Evolutionary conservation across 2,888 invertebrate species (phyloP).

Genomic region (Phalangium opilio): DNA sequence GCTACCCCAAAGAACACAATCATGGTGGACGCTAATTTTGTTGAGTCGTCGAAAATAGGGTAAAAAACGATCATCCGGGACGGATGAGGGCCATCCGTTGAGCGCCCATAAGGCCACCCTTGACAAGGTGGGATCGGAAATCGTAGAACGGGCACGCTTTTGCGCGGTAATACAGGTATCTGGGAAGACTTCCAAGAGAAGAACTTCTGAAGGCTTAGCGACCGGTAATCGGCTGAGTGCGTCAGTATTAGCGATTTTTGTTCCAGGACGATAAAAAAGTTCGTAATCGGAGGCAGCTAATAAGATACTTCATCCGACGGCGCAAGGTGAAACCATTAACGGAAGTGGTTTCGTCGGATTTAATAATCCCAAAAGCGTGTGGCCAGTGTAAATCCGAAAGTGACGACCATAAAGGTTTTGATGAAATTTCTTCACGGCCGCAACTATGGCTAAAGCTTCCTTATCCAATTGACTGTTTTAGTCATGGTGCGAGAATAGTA

Average conservation of each 20-base stretch:
- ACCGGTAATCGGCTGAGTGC: conserved; percentile 4
- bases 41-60: too few relatives aligned
- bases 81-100: too few relatives aligned
- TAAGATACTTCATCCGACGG: conserved; percentile 4
- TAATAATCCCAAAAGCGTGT: too few relatives aligned
- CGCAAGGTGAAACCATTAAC: too few relatives aligned
- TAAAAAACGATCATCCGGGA: too few relatives aligned
- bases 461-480: conserved; percentile 18
- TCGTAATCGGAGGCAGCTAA: conserved; percentile 2
- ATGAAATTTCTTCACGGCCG: conserved; percentile 20
- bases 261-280: conserved; percentile 2
- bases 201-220: conserved; percentile 4
- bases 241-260: conserved; percentile 4
- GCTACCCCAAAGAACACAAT: too few relatives aligned
- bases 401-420: conserved; percentile 6
- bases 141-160: too few relatives aligned
- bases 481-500: conserved; percentile 20
- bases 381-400: background rate
- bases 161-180: too few relatives aligned
- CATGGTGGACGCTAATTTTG: too few relatives aligned
- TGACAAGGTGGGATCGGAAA: too few relatives aligned
- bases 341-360: too few relatives aligned
- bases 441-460: conserved; percentile 14
- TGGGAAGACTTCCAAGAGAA: background rate
- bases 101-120: too few relatives aligned